Conservation (phyloP, 2,113 vertebrate genomes). For the Lonchura striata region DNA sequence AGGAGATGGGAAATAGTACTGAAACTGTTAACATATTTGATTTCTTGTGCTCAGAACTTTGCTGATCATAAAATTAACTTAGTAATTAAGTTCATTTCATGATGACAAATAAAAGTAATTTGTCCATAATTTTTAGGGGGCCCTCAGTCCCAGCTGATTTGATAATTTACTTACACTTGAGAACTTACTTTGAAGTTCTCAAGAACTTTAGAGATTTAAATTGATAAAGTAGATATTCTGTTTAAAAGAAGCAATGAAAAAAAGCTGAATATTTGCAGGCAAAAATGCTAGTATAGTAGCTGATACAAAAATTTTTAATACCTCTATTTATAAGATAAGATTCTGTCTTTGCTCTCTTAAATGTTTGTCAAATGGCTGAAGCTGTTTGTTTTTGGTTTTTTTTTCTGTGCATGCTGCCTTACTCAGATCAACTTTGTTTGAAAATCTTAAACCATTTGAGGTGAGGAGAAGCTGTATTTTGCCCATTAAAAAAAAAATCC, state of each 20-base stretch:
- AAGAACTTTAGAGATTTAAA: neutral
- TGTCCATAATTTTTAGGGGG: neutral
- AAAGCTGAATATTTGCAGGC: neutral
- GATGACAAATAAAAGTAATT: neutral
- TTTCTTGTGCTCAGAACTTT: neutral
- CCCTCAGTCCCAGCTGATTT: neutral
- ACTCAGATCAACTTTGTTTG: neutral
- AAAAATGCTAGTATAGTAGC: neutral
- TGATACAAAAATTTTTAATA: neutral
- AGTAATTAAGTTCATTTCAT: neutral
- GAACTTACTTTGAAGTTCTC: neutral
- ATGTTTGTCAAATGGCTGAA: neutral
- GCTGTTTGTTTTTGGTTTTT: neutral
- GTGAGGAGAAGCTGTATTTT: neutral
- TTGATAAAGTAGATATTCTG: neutral
- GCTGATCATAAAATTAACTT: neutral
- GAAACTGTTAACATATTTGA: neutral
- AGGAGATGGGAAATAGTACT: neutral
- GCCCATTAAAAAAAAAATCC: neutral
- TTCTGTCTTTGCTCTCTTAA: neutral
- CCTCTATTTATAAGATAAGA: neutral
- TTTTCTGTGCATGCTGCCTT: neutral
- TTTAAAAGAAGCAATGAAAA: neutral
- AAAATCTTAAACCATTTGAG: conserved; percentile 11
- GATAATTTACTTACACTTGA: neutral